These are phyloP conservation scores for Mus spicilegus DNA, from an alignment of 2,113 vertebrate genomes.

Conservation along the genomic window DNA sequence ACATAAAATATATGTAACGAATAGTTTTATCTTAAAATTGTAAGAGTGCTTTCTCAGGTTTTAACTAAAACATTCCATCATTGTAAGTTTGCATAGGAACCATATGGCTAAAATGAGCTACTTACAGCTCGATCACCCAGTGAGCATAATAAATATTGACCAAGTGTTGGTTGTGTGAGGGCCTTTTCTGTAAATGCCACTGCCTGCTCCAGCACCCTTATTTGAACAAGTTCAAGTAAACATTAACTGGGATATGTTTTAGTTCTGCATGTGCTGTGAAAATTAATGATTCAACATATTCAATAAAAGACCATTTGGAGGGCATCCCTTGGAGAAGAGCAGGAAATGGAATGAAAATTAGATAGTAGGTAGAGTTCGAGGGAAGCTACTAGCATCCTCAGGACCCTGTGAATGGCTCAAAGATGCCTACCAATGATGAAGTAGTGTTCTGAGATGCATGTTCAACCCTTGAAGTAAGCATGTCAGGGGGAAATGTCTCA, in stretches of 20 bases:
- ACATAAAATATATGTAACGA: neutral
- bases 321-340: slow-evolving; percentile 14
- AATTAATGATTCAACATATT: neutral
- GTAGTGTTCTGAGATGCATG: neutral
- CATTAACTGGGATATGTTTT: slow-evolving; percentile 58
- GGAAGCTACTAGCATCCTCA: neutral
- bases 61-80: slow-evolving; percentile 50
- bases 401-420: neutral
- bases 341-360: slow-evolving; percentile 14
- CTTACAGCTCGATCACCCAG: neutral
- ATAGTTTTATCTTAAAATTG: neutral
- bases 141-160: slow-evolving; percentile 12
- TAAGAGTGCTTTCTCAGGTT: neutral
- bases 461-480: neutral
- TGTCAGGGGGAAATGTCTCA: neutral
- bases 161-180: neutral
- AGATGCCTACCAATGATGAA: neutral
- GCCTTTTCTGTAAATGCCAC: slow-evolving; percentile 29
- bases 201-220: neutral
- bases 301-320: slow-evolving; percentile 38
- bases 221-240: slow-evolving; percentile 57
- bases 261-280: slow-evolving; percentile 7
- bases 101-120: slow-evolving; percentile 42
- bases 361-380: neutral
- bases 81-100: slow-evolving; percentile 35